Evolutionary conservation across 2,797 vertebrate genomes (phyloP).

Genomic region (Leontopithecus rosalia): DNA sequence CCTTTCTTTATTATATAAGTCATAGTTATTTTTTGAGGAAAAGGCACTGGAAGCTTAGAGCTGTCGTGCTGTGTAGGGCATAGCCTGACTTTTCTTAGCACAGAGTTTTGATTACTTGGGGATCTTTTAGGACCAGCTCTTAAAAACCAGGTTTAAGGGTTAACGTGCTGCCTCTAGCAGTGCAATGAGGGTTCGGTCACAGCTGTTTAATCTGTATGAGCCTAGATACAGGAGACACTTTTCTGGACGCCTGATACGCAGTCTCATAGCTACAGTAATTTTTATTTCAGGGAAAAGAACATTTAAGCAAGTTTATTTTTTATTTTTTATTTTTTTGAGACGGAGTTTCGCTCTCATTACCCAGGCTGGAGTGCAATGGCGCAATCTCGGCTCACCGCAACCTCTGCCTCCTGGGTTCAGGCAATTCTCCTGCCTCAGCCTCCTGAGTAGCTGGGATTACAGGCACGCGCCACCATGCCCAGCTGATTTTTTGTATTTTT

Average conservation of each 20-base stretch:
- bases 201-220: constrained; percentile 22
- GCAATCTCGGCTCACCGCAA: too few relatives aligned
- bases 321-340: too few relatives aligned
- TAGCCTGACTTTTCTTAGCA: background rate
- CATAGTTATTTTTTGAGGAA: background rate
- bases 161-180: background rate
- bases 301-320: background rate
- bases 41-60: background rate
- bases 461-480: too few relatives aligned
- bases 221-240: background rate
- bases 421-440: too few relatives aligned
- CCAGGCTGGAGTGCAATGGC: too few relatives aligned
- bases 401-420: too few relatives aligned
- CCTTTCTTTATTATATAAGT: background rate
- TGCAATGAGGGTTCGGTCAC: background rate
- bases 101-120: constrained; percentile 14
- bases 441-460: too few relatives aligned
- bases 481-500: too few relatives aligned
- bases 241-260: background rate
- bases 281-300: background rate
- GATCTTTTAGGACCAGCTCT: constrained; percentile 33
- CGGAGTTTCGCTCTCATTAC: too few relatives aligned
- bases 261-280: background rate
- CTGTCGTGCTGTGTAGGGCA: background rate
- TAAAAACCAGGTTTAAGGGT: constrained; percentile 46